phyloP scores from a whole-genome alignment of 2,113 vertebrate genomes.

The Sula dactylatra region DNA sequence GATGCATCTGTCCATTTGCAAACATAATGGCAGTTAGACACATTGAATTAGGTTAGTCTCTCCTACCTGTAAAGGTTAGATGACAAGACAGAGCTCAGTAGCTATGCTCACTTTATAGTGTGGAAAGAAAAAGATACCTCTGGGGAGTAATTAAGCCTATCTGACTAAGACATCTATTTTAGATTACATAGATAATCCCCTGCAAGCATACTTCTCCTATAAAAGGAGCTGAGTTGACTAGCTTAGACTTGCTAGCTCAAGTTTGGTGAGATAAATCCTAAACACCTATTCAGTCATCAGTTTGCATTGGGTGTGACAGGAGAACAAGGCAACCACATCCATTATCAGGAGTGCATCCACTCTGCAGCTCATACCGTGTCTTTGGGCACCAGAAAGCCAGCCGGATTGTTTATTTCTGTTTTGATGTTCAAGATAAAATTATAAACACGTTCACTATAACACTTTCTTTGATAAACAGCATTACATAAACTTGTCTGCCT shows the following conservation, averaged over 20 bases:
- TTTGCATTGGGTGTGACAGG: not conserved
- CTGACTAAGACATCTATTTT: not conserved
- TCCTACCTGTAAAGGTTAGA: not conserved
- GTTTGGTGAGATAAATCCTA: not conserved
- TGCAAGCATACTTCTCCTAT: not conserved
- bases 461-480: not conserved
- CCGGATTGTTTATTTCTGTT: conserved; percentile 10
- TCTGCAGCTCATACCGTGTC: not conserved
- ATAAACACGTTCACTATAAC: not conserved
- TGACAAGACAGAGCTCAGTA: not conserved
- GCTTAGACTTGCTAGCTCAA: not conserved
- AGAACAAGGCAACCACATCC: not conserved
- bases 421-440: not conserved
- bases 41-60: not conserved
- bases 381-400: not conserved
- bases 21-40: not conserved
- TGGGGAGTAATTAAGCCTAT: not conserved
- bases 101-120: not conserved
- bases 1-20: not conserved
- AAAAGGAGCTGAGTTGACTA: not conserved
- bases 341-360: not conserved
- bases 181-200: not conserved
- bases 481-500: not conserved
- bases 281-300: not conserved
- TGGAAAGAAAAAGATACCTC: not conserved